Evolutionary conservation across 2,888 invertebrate genomes (phyloP).

Genomic region (Lepidochrysops patricia): DNA sequence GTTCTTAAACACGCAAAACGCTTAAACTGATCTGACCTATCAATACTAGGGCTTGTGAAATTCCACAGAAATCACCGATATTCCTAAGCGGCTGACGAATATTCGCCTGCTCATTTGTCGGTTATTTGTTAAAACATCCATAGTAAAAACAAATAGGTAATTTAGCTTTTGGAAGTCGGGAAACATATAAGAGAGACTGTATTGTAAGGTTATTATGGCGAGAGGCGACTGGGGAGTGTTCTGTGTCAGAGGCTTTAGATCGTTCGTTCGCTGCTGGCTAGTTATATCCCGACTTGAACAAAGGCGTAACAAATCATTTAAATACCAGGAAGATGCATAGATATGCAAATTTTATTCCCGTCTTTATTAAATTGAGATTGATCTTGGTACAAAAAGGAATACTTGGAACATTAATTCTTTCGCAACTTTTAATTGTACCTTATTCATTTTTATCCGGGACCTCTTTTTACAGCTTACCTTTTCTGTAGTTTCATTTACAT

Average conservation of each 20-base stretch:
- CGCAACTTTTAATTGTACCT: background rate
- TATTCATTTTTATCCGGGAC: background rate
- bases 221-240: background rate
- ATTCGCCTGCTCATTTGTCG: too few relatives aligned
- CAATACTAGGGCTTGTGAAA: too few relatives aligned
- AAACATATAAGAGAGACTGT: background rate
- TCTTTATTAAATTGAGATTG: conserved; percentile 2
- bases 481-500: background rate
- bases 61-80: too few relatives aligned
- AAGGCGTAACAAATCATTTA: background rate
- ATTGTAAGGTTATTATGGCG: too few relatives aligned
- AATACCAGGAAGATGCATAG: background rate
- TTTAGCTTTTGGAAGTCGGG: too few relatives aligned
- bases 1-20: too few relatives aligned
- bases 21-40: too few relatives aligned
- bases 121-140: too few relatives aligned
- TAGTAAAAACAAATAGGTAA: too few relatives aligned
- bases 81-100: too few relatives aligned
- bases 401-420: background rate
- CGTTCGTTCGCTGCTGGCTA: too few relatives aligned
- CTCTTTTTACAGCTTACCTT: background rate
- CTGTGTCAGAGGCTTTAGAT: background rate
- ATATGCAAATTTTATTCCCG: conserved; percentile 3
- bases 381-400: background rate
- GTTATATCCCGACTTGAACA: background rate